Evolutionary conservation across 1,140 invertebrate genomes (phyloP).

Genomic region (Zophobas atratus): DNA sequence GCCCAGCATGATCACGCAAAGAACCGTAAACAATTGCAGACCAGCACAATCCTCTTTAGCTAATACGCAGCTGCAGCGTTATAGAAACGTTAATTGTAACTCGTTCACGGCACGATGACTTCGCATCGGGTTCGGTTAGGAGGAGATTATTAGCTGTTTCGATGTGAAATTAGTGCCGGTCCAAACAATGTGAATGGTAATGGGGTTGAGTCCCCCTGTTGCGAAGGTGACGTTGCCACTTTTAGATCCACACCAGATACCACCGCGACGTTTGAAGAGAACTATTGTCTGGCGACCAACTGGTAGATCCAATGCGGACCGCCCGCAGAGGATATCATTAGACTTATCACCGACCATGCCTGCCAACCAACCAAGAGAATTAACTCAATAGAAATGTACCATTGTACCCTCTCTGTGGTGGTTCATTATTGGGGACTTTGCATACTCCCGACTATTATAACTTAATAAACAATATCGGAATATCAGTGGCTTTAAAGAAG

Average conservation of each 20-base stretch:
- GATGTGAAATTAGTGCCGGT: conserved; percentile 47
- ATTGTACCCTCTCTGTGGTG: conserved; percentile 27
- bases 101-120: conserved; percentile 45
- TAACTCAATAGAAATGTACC: conserved; percentile 38
- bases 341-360: conserved; percentile 45
- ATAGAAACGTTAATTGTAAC: conserved; percentile 45
- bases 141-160: conserved; percentile 49
- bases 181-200: conserved; percentile 48
- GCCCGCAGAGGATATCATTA: conserved; percentile 46
- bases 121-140: conserved; percentile 38
- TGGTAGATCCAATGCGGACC: conserved; percentile 45
- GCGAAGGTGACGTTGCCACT: conserved; percentile 47
- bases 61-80: conserved; percentile 19
- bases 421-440: conserved; percentile 35
- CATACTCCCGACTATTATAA: conserved; percentile 6
- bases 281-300: conserved; percentile 45
- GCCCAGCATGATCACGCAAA: conserved; percentile 29
- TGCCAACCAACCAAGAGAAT: conserved; percentile 44
- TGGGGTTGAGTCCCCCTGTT: conserved; percentile 45
- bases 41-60: conserved; percentile 41
- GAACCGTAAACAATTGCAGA: conserved; percentile 44
- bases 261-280: conserved; percentile 33
- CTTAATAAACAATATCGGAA: conserved; percentile 41
- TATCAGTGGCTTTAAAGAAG: not conserved
- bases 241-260: conserved; percentile 44